Percentiles rank a stretch among this genome's conserved stretches.
Evolutionary conservation across 2,888 invertebrate genomes (phyloP).

Genomic region (Griposia aprilina): DNA sequence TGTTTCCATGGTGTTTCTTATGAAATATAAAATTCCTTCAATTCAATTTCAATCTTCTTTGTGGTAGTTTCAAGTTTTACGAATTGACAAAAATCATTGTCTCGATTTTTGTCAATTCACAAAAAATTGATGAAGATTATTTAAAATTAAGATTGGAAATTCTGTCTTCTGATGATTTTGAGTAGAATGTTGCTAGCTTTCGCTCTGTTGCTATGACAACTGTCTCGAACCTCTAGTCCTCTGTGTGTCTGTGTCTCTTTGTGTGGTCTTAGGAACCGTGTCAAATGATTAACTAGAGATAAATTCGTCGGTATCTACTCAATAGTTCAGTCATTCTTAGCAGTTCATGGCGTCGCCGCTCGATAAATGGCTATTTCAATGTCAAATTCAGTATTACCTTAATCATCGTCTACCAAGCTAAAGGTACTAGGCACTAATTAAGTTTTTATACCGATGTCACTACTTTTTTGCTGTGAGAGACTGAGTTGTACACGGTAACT

Average conservation of each 20-base stretch:
- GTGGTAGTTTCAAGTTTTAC: too few relatives aligned
- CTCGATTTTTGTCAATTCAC: background rate
- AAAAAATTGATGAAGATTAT: background rate
- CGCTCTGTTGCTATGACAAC: background rate
- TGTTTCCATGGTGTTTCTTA: too few relatives aligned
- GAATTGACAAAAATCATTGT: background rate
- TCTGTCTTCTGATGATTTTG: background rate
- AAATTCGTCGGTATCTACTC: background rate
- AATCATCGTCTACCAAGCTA: background rate
- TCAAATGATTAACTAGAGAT: background rate
- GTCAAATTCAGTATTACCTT: constrained; percentile 12
- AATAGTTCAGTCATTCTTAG: background rate
- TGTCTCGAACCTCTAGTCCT: too few relatives aligned
- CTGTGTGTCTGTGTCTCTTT: too few relatives aligned
- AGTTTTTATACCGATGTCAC: constrained; percentile 22
- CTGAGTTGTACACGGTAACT: constrained; percentile 37
- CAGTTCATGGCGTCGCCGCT: background rate
- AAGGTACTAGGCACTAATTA: constrained; percentile 30
- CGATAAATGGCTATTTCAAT: constrained; percentile 18
- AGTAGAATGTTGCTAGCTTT: background rate
- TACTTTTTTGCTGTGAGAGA: constrained; percentile 21
- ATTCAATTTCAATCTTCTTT: background rate
- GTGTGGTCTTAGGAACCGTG: background rate
- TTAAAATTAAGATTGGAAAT: background rate
- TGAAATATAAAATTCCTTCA: too few relatives aligned